Conservation (phyloP, 1,140 invertebrate species). For the Colletes gigas region DNA sequence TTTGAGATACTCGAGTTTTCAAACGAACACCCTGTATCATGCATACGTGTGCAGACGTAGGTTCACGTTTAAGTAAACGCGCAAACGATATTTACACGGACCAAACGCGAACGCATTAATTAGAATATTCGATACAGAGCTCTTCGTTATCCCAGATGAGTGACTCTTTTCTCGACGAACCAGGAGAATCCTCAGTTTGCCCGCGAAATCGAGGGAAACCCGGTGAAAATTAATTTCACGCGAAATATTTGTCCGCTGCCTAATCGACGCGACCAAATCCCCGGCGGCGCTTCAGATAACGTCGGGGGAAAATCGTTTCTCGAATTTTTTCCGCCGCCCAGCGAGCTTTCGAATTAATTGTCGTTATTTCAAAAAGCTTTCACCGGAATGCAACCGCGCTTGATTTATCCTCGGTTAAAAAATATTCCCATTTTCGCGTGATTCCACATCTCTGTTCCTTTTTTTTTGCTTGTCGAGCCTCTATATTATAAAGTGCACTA, state of each 20-base stretch:
- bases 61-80: background rate
- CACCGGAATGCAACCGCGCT: background rate
- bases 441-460: background rate
- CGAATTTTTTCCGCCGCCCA: too few relatives aligned
- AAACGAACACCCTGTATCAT: background rate
- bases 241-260: background rate
- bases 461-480: background rate
- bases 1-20: too few relatives aligned
- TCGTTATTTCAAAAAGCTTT: background rate
- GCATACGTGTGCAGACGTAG: background rate
- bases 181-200: background rate
- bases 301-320: too few relatives aligned
- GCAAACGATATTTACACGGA: constrained; percentile 4
- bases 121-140: background rate
- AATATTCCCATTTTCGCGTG: background rate
- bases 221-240: background rate
- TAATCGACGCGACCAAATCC: constrained; percentile 3
- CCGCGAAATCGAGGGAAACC: too few relatives aligned
- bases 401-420: background rate
- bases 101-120: constrained; percentile 35
- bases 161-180: background rate
- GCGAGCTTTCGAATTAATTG: background rate
- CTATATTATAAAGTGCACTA: background rate
- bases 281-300: too few relatives aligned
- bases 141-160: background rate